Percentiles rank a stretch among this genome's conserved stretches.
Conservation (phyloP, 2,797 vertebrate genomes). For the Trachurus trachurus region DNA sequence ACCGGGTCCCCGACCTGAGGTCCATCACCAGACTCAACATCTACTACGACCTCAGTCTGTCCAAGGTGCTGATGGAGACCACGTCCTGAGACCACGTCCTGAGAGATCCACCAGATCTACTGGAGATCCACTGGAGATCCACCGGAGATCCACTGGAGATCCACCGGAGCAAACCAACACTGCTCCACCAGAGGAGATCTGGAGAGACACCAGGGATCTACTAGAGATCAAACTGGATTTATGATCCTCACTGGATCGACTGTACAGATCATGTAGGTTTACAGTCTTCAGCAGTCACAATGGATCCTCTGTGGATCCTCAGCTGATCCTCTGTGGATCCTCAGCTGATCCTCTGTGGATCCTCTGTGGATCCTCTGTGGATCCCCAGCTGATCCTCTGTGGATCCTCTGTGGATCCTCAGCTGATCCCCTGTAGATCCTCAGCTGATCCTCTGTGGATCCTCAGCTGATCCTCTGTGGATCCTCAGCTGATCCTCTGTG, state of each 20-base stretch:
- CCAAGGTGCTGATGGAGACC: not conserved
- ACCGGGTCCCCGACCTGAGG: constrained; percentile 41
- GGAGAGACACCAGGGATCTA: not conserved
- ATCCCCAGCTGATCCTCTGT: not conserved
- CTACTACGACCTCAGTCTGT: constrained; percentile 49
- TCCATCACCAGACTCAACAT: constrained; percentile 35
- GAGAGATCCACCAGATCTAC: not conserved
- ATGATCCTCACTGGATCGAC: not conserved
- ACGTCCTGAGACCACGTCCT: not conserved
- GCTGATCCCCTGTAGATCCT: not conserved
- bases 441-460: not conserved
- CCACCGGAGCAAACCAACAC: too few species aligned
- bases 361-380: too few species aligned
- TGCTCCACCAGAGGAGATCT: not conserved
- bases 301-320: too few species aligned
- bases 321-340: not conserved
- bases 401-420: not conserved
- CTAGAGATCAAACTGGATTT: too few species aligned
- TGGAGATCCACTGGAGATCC: not conserved
- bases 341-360: not conserved
- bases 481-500: too few species aligned
- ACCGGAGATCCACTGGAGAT: too few species aligned
- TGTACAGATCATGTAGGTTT: not conserved
- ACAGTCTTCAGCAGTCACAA: not conserved
- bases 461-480: too few species aligned